These are phyloP conservation scores for Philaethria dido DNA, from an alignment of 2,888 invertebrate species.

Conservation along the genomic window DNA sequence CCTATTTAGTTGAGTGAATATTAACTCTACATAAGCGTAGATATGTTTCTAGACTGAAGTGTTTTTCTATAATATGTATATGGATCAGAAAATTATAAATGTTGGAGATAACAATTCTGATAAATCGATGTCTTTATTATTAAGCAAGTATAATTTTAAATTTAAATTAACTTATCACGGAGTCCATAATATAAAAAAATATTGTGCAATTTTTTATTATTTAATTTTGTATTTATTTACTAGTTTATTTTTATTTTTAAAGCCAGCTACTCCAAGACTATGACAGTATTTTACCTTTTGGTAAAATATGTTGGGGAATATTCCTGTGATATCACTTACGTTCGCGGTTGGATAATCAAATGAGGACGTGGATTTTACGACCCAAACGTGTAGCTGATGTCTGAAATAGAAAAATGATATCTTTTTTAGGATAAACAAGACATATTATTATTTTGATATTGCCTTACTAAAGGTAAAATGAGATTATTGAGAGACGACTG, in stretches of 20 bases:
- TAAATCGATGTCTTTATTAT: no score
- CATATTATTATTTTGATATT: neutral
- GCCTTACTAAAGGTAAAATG: neutral
- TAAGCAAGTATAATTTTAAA: no score
- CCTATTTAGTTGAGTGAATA: no score
- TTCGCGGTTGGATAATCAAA: constrained; percentile 13
- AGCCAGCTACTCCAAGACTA: neutral
- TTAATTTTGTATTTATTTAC: neutral
- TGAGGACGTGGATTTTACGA: constrained; percentile 18
- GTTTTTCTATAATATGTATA: no score
- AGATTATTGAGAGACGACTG: no score
- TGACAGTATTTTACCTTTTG: neutral
- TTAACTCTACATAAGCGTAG: no score
- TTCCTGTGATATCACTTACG: constrained; percentile 17
- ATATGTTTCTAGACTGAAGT: no score
- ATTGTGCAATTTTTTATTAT: no score
- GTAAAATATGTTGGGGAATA: neutral
- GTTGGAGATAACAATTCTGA: no score
- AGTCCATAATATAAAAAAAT: no score
- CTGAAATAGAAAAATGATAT: neutral
- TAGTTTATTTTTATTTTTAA: neutral
- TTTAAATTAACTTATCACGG: no score
- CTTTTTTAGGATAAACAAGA: neutral
- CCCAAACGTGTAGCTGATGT: constrained; percentile 4
- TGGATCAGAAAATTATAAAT: no score